Percentiles rank a stretch among this genome's conserved stretches.
Conservation (phyloP, 2,113 vertebrate species). For the Fregetta grallaria region DNA sequence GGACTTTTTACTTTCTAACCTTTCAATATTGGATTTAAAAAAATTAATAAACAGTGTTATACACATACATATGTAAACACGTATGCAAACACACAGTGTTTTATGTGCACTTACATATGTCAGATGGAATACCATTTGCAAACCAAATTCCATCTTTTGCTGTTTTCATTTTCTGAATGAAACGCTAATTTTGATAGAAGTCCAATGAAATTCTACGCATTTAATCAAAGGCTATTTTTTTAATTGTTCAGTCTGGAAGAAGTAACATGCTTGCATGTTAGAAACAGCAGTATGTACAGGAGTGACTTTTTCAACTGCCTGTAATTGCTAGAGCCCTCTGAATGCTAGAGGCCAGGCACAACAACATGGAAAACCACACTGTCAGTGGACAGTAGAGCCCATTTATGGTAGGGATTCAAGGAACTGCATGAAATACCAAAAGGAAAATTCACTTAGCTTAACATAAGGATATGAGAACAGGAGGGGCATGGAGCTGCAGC, state of each 20-base stretch:
- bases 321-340: not conserved
- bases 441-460: conserved; percentile 14
- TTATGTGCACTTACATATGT: not conserved
- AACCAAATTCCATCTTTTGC: not conserved
- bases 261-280: not conserved
- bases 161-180: not conserved
- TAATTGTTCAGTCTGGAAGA: not conserved
- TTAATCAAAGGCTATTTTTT: not conserved
- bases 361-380: not conserved
- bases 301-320: not conserved
- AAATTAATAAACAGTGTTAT: not conserved
- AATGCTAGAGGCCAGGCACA: not conserved
- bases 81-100: not conserved
- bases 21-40: not conserved
- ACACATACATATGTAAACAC: not conserved
- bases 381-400: not conserved
- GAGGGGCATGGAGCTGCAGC: not conserved
- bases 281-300: not conserved
- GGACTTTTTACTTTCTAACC: not conserved
- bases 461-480: not conserved
- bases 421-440: not conserved
- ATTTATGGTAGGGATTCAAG: not conserved
- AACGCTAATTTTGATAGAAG: not conserved
- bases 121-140: not conserved
- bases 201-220: not conserved